Evolutionary conservation across 2,797 vertebrate species (phyloP).

Genomic region (Siniperca undulata): DNA sequence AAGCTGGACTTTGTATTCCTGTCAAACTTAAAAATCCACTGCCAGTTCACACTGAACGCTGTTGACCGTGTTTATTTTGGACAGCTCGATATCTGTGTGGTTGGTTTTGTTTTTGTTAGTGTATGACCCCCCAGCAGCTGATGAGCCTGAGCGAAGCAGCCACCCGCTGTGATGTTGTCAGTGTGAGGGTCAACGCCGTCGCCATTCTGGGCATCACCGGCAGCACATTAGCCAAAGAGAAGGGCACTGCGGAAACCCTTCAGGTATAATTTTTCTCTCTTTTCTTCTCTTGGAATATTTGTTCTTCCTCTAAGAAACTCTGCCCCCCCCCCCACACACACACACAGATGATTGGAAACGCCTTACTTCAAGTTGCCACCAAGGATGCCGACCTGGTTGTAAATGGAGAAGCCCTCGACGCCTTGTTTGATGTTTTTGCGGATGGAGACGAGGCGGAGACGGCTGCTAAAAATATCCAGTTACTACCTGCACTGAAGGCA

Average conservation of each 20-base stretch:
- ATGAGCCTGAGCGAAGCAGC: slow-evolving; percentile 91
- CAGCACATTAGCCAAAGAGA: slow-evolving; percentile 91
- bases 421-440: slow-evolving; percentile 96
- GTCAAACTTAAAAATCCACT: background rate
- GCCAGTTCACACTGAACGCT: slow-evolving; percentile 10
- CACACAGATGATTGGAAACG: slow-evolving; percentile 91
- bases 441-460: slow-evolving; percentile 94
- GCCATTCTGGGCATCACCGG: slow-evolving; percentile 96
- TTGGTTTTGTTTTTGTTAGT: slow-evolving; percentile 79
- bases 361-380: slow-evolving; percentile 91
- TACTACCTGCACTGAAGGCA: slow-evolving; percentile 90
- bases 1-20: slow-evolving; percentile 10
- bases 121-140: slow-evolving; percentile 93
- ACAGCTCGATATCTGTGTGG: slow-evolving; percentile 5
- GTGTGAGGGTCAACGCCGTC: slow-evolving; percentile 92
- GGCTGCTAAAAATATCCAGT: slow-evolving; percentile 89
- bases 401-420: slow-evolving; percentile 94
- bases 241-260: slow-evolving; percentile 88
- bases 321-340: background rate
- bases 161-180: slow-evolving; percentile 86
- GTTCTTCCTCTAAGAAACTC: slow-evolving; percentile 42
- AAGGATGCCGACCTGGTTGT: slow-evolving; percentile 93
- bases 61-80: slow-evolving; percentile 7
- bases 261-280: slow-evolving; percentile 84
- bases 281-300: background rate